Conservation (phyloP, 2,888 invertebrate genomes). For the Thereva nobilitata region DNA sequence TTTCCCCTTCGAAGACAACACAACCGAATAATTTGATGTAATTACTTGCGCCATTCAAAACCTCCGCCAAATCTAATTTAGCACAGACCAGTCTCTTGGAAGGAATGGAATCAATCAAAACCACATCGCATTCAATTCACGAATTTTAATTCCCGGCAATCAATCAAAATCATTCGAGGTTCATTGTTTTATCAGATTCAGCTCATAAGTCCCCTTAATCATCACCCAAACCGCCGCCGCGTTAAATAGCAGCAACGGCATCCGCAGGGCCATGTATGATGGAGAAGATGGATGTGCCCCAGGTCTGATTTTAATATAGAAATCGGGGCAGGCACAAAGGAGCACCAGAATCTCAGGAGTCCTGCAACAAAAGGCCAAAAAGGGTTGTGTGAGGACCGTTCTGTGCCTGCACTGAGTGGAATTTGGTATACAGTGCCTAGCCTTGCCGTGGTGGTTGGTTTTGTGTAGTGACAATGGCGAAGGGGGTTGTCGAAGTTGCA, state of each 20-base stretch:
- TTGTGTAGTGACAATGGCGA: too few relatives aligned
- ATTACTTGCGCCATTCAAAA: conserved; percentile 23
- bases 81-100: conserved; percentile 31
- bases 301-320: conserved; percentile 28
- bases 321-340: conserved; percentile 13
- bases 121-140: conserved; percentile 41
- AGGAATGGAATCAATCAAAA: conserved; percentile 41
- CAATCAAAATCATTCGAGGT: conserved; percentile 42
- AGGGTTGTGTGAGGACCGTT: conserved; percentile 19
- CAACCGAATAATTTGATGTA: conserved; percentile 33
- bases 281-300: conserved; percentile 22
- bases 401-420: not conserved
- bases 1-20: conserved; percentile 15
- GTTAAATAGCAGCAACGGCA: conserved; percentile 5
- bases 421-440: not conserved
- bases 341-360: conserved; percentile 21
- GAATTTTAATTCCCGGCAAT: conserved; percentile 40
- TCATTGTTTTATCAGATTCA: conserved; percentile 42
- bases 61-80: conserved; percentile 28
- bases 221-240: conserved; percentile 29
- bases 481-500: too few relatives aligned
- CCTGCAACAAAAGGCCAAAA: conserved; percentile 23
- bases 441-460: too few relatives aligned
- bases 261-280: conserved; percentile 19
- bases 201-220: conserved; percentile 40